Evolutionary conservation across 2,113 vertebrate species (phyloP), one percentile per base, ranked within the genome.

Genomic region (Noturus placidus): DNA sequence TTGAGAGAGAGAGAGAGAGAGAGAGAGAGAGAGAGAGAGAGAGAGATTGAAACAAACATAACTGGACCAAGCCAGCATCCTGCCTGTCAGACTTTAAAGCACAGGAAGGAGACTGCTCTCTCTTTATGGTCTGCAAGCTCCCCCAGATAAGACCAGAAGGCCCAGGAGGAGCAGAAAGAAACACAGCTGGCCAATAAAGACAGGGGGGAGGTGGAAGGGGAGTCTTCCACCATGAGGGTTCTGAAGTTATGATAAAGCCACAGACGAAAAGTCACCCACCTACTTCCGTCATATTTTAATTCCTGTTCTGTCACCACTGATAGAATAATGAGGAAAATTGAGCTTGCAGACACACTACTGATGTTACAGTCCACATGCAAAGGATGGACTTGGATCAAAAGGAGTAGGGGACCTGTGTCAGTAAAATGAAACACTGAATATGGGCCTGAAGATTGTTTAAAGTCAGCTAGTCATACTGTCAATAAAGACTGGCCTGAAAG

Each of bases 271-370:
- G 38, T 77, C 63, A 46, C 85, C 85, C 61, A 61, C 57, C 42
- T 54, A 77, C 50, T 78, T 61, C 57, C 54, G 19, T 61, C 65
- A 69, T 5, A 82, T 76, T 70, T 82, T 38, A 38, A 35, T 69
- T 63, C 52, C 50, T 65, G 93, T 93, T 95, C 94, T 92, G 95
- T 95, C 94, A 95, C 93, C 90, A 92, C 92, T 92, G 89, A 87
- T 85, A 94, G 95, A 95, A 96, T 96, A 96, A 95, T 96, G 94
- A 96, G 10, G 95, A 95, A 94, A 95, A 94, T 93, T 93, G 94
- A 95, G 93, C 93, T 94, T 92, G 92, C 94, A 95, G 93, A 92
- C 93, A 93, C 91, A 92, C 93, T 94, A 94, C 94, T 95, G 95
- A 96, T 95, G 95, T 96, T 94, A 19, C 90, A 95, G 95, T 92